Percentiles rank a stretch among this genome's conserved stretches.
Conservation (phyloP, 2,113 vertebrate species). For the Typhlomys cinereus region DNA sequence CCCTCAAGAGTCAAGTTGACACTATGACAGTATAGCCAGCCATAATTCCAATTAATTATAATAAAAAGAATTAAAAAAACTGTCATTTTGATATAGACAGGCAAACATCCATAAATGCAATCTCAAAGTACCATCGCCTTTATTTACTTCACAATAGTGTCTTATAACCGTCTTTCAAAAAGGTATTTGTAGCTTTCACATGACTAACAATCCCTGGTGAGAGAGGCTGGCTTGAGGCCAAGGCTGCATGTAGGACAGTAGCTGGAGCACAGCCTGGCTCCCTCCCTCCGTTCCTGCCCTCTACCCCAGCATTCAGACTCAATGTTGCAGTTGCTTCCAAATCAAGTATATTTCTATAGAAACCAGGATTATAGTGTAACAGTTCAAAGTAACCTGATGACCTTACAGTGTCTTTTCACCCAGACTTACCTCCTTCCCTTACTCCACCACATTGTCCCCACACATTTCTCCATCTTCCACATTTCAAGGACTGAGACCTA, state of each 20-base stretch:
- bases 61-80: constrained; percentile 33
- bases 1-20: too few species aligned
- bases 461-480: background rate
- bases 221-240: background rate
- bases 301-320: background rate
- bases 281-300: background rate
- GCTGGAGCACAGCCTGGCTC: background rate
- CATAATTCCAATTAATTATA: background rate
- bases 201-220: background rate
- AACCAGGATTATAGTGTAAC: background rate
- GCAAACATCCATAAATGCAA: background rate
- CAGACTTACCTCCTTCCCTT: background rate
- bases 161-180: background rate
- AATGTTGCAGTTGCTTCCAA: background rate
- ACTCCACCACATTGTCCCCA: background rate
- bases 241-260: background rate
- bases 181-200: background rate
- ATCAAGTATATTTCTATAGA: background rate
- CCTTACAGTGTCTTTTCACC: background rate
- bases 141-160: background rate
- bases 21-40: too few species aligned
- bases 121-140: constrained; percentile 7
- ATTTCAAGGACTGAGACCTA: background rate
- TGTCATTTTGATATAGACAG: background rate
- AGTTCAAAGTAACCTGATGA: background rate